Evolutionary conservation across 2,113 vertebrate genomes (phyloP).

Genomic region (Petroica traversi): DNA sequence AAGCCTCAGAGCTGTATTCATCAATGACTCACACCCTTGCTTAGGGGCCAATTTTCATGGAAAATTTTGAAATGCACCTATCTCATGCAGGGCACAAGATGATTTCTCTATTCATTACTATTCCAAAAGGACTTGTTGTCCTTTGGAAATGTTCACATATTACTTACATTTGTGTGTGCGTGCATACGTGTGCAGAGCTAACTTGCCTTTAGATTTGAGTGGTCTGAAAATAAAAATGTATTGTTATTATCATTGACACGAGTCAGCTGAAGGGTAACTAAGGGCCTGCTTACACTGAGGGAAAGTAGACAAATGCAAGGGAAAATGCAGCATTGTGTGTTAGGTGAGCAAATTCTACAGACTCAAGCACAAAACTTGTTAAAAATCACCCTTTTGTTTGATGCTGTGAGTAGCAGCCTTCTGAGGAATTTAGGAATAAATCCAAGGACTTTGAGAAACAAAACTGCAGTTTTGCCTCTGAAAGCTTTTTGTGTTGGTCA

Average conservation of each 20-base stretch:
- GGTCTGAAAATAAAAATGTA: slow-evolving; percentile 45
- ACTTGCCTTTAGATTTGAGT: slow-evolving; percentile 46
- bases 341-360: slow-evolving; percentile 4
- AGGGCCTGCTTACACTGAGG: not conserved
- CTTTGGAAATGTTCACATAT: slow-evolving; percentile 62
- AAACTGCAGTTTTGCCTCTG: not conserved
- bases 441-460: not conserved
- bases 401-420: not conserved
- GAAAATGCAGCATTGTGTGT: not conserved
- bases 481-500: not conserved
- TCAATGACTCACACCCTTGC: slow-evolving; percentile 73
- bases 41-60: slow-evolving; percentile 73
- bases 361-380: slow-evolving; percentile 16
- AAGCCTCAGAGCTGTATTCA: slow-evolving; percentile 68
- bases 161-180: slow-evolving; percentile 46
- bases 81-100: slow-evolving; percentile 71
- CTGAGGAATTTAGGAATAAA: not conserved
- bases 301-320: not conserved
- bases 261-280: slow-evolving; percentile 38
- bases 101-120: slow-evolving; percentile 72
- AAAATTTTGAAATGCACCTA: slow-evolving; percentile 67
- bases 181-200: slow-evolving; percentile 23
- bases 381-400: slow-evolving; percentile 7
- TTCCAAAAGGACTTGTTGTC: slow-evolving; percentile 67
- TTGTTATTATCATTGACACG: slow-evolving; percentile 37